phyloP scores from a whole-genome alignment of 2,113 vertebrate genomes.

The Vimba vimba region DNA sequence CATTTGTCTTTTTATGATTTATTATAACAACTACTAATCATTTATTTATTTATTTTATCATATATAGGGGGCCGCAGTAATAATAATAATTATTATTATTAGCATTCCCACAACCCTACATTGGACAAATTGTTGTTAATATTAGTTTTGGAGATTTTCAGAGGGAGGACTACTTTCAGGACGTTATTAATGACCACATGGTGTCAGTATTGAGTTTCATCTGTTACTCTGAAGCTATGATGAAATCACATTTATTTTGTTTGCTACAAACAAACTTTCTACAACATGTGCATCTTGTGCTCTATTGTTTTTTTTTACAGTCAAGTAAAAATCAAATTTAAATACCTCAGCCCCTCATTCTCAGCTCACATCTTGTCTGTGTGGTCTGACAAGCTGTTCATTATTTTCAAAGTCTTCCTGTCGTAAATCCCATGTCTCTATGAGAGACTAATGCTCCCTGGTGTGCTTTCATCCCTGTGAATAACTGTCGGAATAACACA shows the following conservation, averaged over 20 bases:
- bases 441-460: not conserved
- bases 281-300: not conserved
- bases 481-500: slow-evolving; percentile 8
- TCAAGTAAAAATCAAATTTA: not conserved
- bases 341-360: not conserved
- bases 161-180: not conserved
- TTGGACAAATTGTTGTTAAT: not conserved
- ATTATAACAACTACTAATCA: not conserved
- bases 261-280: not conserved
- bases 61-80: not conserved
- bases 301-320: not conserved
- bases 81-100: not conserved
- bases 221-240: not conserved
- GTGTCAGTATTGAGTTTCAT: slow-evolving; percentile 66
- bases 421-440: slow-evolving; percentile 26
- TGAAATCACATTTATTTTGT: not conserved
- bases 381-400: slow-evolving; percentile 26
- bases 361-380: not conserved
- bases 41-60: not conserved
- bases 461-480: slow-evolving; percentile 24
- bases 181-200: slow-evolving; percentile 60
- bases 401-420: slow-evolving; percentile 31
- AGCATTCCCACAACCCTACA: not conserved
- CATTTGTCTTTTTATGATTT: not conserved
- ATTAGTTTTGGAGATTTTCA: slow-evolving; percentile 17